Evolutionary conservation across 2,888 invertebrate species (phyloP), one percentile per base, ranked within the genome.

Genomic region (Drosophila phalerata): DNA sequence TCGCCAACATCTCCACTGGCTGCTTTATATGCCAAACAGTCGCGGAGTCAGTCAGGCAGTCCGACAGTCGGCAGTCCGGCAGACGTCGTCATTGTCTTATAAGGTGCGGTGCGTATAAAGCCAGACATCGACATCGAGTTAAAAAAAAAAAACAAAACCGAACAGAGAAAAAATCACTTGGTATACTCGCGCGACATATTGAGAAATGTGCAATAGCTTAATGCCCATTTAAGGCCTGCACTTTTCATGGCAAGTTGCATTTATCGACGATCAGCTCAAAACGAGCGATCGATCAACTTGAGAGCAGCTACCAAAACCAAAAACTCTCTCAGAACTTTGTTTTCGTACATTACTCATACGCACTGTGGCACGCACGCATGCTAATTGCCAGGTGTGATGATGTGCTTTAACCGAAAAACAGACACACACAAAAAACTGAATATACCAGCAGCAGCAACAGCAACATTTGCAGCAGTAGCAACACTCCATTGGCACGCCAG

Each of bases 181-280:
- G 79, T 71, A 76, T 75, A 81, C 78, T 85, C 82, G 80, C 84
- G 91, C 91, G 91, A 91, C 91, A 91, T 92, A 91, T 91, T 91
- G 91, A 92, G 91, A 91, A 91, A 92, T 92, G 92, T 90, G 92
- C 91, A 91, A 91, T 92, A 91, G 91, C 91, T 90, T 89, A 92
- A 90, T 91, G 90, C 85, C 91, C 91, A 91, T 91, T 89, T 92
- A 91, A 87, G 91, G 92, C 69, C 60, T 77, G 76, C 79, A 90
- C 83, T 88, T 90, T 91, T 91, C 91, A 91, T 90, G 91, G 90
- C 91, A 89, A 92, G 91, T 92, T 92, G 90, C 88, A 91, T 92
- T 91, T 88, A 91, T 91, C 92, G 86, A 53, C 79, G 90, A 81
- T 86, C 90, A 79, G 88, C 79, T 78, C 86, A 70, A 80, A 69